phyloP scores from a whole-genome alignment of 2,888 invertebrate species.

The Malacosoma neustria region DNA sequence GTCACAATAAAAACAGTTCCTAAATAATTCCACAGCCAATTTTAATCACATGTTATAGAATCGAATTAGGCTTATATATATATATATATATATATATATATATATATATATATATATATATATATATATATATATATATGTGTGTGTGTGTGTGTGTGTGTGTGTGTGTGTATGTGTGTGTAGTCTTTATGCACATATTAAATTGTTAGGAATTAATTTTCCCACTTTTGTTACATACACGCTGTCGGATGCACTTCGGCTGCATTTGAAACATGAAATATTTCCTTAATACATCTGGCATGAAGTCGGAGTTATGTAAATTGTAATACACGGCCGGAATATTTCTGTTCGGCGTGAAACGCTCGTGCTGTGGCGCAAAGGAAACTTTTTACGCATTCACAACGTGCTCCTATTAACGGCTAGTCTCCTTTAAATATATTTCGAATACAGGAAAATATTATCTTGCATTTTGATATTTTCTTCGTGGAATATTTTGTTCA shows the following conservation, averaged over 20 bases:
- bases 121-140: too few species aligned
- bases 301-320: conserved; percentile 61
- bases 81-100: too few species aligned
- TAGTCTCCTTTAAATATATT: conserved; percentile 24
- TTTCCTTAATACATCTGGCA: conserved; percentile 62
- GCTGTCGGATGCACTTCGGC: conserved; percentile 27
- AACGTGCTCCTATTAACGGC: conserved; percentile 40
- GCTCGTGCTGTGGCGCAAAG: conserved; percentile 27
- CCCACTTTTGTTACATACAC: not conserved
- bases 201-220: too few species aligned
- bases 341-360: conserved; percentile 42
- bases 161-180: too few species aligned
- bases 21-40: too few species aligned
- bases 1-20: too few species aligned
- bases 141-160: too few species aligned
- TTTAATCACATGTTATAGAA: too few species aligned
- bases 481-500: too few species aligned
- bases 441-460: conserved; percentile 21
- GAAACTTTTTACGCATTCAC: conserved; percentile 46
- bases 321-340: conserved; percentile 56
- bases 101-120: too few species aligned
- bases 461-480: conserved; percentile 2
- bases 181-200: too few species aligned
- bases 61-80: too few species aligned
- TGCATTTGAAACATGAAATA: conserved; percentile 56